Evolutionary conservation across 2,888 invertebrate genomes (phyloP).

Genomic region (Ophion obscuratus): DNA sequence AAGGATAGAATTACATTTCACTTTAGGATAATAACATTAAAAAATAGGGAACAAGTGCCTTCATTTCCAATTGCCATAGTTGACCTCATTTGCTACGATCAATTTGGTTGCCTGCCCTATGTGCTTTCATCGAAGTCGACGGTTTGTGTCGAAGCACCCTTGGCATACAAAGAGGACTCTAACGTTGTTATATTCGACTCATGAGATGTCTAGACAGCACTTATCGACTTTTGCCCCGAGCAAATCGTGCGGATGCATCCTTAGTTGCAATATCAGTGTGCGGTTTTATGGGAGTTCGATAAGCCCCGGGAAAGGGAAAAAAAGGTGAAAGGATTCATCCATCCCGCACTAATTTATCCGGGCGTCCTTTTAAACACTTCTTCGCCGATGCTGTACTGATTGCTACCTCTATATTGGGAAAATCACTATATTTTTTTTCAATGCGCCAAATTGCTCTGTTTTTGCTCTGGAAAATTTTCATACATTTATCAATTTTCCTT

Average conservation of each 20-base stretch:
- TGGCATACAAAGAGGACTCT: constrained; percentile 13
- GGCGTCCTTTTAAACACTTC: background rate
- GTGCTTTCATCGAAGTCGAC: background rate
- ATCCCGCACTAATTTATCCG: constrained; percentile 6
- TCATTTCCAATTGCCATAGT: too few species aligned
- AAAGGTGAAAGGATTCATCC: background rate
- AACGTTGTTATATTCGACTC: constrained; percentile 28
- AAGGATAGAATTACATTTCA: too few species aligned
- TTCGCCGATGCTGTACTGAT: too few species aligned
- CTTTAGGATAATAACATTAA: too few species aligned
- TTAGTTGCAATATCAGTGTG: constrained; percentile 32
- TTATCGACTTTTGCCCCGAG: constrained; percentile 57
- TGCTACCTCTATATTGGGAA: too few species aligned
- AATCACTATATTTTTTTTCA: background rate
- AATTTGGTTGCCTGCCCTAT: too few species aligned
- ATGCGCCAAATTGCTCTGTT: too few species aligned
- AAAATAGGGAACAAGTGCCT: too few species aligned
- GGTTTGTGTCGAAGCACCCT: background rate
- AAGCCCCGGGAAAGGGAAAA: constrained; percentile 36
- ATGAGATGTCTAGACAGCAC: constrained; percentile 34
- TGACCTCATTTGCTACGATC: too few species aligned
- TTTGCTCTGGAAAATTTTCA: too few species aligned
- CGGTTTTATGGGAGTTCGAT: constrained; percentile 26
- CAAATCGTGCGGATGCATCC: constrained; percentile 57
- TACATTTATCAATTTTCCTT: too few species aligned